Percentiles rank a stretch among this genome's conserved stretches.
phyloP scores from a whole-genome alignment of 2,797 vertebrate species.

The Acropternis orthonyx region DNA sequence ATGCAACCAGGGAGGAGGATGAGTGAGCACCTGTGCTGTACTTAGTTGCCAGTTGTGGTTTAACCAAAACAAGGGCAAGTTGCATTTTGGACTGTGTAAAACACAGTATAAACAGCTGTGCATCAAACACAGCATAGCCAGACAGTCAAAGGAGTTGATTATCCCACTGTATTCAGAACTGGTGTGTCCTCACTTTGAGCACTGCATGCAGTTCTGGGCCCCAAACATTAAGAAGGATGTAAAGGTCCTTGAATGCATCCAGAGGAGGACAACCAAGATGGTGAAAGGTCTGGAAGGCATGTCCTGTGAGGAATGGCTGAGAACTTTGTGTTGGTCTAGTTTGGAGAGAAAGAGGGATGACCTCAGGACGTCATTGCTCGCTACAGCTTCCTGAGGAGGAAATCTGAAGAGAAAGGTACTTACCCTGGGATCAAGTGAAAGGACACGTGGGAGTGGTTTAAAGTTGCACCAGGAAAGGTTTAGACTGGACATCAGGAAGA shows the following conservation, averaged over 20 bases:
- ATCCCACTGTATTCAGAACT: rapidly evolving
- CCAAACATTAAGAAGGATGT: no score
- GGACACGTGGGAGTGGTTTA: neutral
- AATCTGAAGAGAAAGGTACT: neutral
- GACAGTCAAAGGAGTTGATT: neutral
- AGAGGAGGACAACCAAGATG: neutral
- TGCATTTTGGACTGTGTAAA: neutral
- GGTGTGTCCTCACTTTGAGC: rapidly evolving
- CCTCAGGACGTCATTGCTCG: neutral
- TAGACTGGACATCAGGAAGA: neutral
- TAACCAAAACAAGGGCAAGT: neutral
- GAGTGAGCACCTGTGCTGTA: no score
- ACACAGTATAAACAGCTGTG: neutral
- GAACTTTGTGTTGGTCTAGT: neutral
- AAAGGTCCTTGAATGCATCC: neutral
- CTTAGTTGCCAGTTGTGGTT: neutral
- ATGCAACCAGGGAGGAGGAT: neutral
- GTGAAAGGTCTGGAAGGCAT: neutral
- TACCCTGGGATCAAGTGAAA: neutral
- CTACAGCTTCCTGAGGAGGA: neutral
- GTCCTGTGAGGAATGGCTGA: neutral
- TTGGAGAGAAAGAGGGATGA: neutral
- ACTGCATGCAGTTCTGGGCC: neutral
- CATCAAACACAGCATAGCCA: neutral
- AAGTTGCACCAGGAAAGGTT: neutral